phyloP scores from a whole-genome alignment of 2,797 vertebrate genomes.

The Myotis pilosus region DNA sequence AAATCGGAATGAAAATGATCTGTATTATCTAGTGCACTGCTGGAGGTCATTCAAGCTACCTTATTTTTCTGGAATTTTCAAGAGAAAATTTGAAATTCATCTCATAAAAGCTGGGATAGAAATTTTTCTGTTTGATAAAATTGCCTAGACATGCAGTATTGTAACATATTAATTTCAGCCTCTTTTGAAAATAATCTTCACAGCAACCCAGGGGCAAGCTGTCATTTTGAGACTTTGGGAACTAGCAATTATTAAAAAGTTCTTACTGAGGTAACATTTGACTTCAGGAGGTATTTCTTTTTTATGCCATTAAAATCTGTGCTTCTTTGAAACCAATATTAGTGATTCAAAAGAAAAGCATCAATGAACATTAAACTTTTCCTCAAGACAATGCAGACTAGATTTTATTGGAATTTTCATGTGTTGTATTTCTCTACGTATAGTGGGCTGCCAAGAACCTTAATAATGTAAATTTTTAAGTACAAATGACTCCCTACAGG shows the following conservation, averaged over 20 bases:
- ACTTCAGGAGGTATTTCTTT: constrained; percentile 48
- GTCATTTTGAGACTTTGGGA: constrained; percentile 45
- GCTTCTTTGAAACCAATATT: constrained; percentile 52
- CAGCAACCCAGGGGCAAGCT: not conserved
- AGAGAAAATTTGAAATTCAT: not conserved
- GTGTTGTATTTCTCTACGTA: constrained; percentile 62
- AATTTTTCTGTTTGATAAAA: constrained; percentile 22
- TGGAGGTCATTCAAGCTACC: not conserved
- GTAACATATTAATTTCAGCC: constrained; percentile 7
- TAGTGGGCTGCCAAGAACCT: constrained; percentile 48
- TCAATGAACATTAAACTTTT: constrained; percentile 64
- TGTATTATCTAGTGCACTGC: not conserved
- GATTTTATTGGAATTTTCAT: constrained; percentile 32
- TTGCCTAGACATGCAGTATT: not conserved
- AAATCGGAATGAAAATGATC: not conserved
- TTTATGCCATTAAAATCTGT: constrained; percentile 52
- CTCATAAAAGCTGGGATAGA: not conserved
- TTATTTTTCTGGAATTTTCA: not conserved
- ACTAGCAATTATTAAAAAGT: constrained; percentile 51
- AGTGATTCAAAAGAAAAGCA: constrained; percentile 65
- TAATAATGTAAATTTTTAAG: constrained; percentile 67
- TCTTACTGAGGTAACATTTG: constrained; percentile 63
- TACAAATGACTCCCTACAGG: constrained; percentile 67
- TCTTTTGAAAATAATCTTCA: constrained; percentile 62
- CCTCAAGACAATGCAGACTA: constrained; percentile 6